These are phyloP conservation scores for Campoplex nolae DNA, from an alignment of 2,888 invertebrate genomes.

Conservation along the genomic window DNA sequence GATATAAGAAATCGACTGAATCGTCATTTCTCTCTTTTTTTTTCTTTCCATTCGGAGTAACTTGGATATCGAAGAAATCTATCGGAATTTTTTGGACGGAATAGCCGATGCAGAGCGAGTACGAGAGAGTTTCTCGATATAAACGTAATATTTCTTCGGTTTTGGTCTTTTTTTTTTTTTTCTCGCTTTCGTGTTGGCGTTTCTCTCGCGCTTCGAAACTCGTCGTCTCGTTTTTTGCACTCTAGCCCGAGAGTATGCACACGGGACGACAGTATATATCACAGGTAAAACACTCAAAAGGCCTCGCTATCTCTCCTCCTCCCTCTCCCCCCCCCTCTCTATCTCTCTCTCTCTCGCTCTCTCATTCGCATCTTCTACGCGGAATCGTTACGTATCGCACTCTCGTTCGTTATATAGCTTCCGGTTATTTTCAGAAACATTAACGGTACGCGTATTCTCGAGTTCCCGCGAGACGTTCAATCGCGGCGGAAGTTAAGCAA, in stretches of 20 bases:
- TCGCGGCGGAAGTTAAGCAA: conserved; percentile 43
- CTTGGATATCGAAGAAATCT: no score
- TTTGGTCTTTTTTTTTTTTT: conserved; percentile 56
- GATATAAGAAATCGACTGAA: no score
- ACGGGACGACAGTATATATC: not conserved
- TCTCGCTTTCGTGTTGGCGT: conserved; percentile 51
- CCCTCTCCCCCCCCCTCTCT: conserved; percentile 1
- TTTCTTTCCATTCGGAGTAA: no score
- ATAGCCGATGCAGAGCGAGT: no score
- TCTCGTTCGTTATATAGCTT: conserved; percentile 59
- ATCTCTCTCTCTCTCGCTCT: not conserved
- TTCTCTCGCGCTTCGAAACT: conserved; percentile 6
- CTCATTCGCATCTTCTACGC: conserved; percentile 25
- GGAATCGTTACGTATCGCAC: conserved; percentile 51
- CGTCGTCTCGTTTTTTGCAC: conserved; percentile 26
- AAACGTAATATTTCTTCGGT: not conserved
- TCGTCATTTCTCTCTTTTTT: no score
- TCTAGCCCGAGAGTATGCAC: conserved; percentile 21
- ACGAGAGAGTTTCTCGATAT: not conserved
- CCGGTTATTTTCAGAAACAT: conserved; percentile 65
- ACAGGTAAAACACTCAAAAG: conserved; percentile 21
- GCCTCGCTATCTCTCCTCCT: not conserved
- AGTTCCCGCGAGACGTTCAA: conserved; percentile 8
- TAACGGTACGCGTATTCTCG: conserved; percentile 9
- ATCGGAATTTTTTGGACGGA: no score